Evolutionary conservation across 2,888 invertebrate genomes (phyloP).

Genomic region (Dasypolia templi): DNA sequence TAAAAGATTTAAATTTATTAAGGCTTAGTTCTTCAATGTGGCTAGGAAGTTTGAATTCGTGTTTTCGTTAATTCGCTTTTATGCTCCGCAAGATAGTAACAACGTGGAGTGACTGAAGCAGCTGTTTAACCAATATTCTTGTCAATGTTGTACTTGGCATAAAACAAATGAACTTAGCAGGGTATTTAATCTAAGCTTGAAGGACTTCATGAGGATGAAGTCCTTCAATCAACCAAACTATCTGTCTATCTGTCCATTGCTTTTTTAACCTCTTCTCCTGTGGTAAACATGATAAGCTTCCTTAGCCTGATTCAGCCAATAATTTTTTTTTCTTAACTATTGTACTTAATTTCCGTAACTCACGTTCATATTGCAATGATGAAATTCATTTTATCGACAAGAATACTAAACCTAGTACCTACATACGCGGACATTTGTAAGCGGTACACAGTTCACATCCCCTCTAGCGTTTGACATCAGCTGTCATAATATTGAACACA

Average conservation of each 20-base stretch:
- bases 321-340: not conserved
- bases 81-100: not conserved
- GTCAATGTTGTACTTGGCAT: slow-evolving; percentile 7
- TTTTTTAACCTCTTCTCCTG: not conserved
- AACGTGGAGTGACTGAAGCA: not conserved
- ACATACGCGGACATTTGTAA: slow-evolving; percentile 40
- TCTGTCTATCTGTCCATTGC: too few species aligned
- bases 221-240: not conserved
- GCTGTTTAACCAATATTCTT: slow-evolving; percentile 2
- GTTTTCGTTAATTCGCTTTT: slow-evolving; percentile 7
- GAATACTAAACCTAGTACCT: slow-evolving; percentile 12
- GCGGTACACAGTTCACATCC: slow-evolving; percentile 55
- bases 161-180: slow-evolving; percentile 3
- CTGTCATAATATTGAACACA: slow-evolving; percentile 64
- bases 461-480: slow-evolving; percentile 53
- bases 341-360: not conserved
- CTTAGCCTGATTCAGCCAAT: not conserved
- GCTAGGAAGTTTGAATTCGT: too few species aligned
- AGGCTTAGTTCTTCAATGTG: too few species aligned
- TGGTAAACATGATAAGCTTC: not conserved
- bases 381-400: slow-evolving; percentile 24
- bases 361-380: slow-evolving; percentile 15
- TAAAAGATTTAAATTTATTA: too few species aligned
- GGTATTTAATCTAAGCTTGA: not conserved
- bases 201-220: not conserved